Percentiles rank a stretch among this genome's conserved stretches.
These are phyloP conservation scores for Pica pica DNA, from an alignment of 2,113 vertebrate genomes.

Conservation along the genomic window DNA sequence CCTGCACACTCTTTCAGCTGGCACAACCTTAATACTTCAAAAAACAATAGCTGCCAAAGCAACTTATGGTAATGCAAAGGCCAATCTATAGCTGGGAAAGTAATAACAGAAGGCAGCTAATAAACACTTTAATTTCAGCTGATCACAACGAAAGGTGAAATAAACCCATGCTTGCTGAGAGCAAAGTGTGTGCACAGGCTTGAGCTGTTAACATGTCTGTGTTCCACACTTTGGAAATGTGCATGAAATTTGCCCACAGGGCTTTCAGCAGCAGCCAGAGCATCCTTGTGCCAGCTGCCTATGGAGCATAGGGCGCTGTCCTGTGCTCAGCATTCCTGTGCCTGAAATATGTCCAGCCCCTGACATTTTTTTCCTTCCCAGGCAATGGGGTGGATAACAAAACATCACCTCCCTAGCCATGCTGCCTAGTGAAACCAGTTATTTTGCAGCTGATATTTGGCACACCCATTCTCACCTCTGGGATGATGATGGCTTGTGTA, in stretches of 20 bases:
- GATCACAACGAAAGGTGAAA: neutral
- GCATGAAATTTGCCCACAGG: neutral
- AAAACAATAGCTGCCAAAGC: neutral
- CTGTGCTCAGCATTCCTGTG: neutral
- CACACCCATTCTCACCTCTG: neutral
- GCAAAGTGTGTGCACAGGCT: rapidly evolving
- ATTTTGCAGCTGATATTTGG: neutral
- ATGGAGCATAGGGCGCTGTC: rapidly evolving
- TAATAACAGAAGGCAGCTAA: neutral
- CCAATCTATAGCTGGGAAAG: neutral
- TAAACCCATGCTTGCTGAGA: neutral
- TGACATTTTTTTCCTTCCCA: neutral
- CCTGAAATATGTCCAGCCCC: neutral
- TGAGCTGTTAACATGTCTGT: rapidly evolving
- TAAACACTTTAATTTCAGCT: neutral
- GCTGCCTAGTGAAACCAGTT: neutral
- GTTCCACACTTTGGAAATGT: neutral
- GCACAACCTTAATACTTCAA: neutral
- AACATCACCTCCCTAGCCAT: rapidly evolving
- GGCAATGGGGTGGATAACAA: neutral
- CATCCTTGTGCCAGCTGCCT: neutral
- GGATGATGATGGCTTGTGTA: neutral
- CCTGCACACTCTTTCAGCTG: neutral
- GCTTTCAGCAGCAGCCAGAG: neutral
- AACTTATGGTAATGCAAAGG: neutral